phyloP scores from a whole-genome alignment of 2,888 invertebrate species.

The Labia minor region DNA sequence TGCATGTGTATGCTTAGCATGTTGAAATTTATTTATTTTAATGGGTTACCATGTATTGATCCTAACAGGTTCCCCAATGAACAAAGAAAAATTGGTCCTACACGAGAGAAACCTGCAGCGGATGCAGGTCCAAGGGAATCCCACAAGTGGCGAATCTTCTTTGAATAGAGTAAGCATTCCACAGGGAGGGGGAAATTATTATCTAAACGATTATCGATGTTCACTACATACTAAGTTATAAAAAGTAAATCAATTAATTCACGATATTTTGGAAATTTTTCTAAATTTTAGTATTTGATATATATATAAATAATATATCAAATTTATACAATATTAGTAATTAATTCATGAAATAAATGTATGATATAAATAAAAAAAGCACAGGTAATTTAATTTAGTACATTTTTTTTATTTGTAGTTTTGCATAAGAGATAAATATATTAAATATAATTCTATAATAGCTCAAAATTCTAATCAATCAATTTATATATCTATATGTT shows the following conservation, averaged over 20 bases:
- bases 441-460: no score
- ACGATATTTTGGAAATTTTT: neutral
- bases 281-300: neutral
- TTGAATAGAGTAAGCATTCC: conserved; percentile 59
- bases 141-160: conserved; percentile 60
- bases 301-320: neutral
- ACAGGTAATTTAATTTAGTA: no score
- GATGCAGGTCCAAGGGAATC: conserved; percentile 45
- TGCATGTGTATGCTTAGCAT: neutral
- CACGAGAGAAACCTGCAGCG: conserved; percentile 49
- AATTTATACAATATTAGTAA: neutral
- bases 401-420: no score
- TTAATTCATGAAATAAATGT: no score
- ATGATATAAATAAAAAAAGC: no score
- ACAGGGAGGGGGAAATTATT: conserved; percentile 27
- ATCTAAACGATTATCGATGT: neutral
- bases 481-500: no score
- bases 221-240: neutral
- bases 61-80: conserved; percentile 66
- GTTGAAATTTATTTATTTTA: neutral
- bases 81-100: conserved; percentile 71
- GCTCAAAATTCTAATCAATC: no score
- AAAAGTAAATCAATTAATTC: no score
- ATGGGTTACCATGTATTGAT: conserved; percentile 29
- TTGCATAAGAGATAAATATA: no score